Base-by-base conservation (phyloP, 1,140 invertebrate genomes). In the Leptestheria dahalacensis region DNA sequence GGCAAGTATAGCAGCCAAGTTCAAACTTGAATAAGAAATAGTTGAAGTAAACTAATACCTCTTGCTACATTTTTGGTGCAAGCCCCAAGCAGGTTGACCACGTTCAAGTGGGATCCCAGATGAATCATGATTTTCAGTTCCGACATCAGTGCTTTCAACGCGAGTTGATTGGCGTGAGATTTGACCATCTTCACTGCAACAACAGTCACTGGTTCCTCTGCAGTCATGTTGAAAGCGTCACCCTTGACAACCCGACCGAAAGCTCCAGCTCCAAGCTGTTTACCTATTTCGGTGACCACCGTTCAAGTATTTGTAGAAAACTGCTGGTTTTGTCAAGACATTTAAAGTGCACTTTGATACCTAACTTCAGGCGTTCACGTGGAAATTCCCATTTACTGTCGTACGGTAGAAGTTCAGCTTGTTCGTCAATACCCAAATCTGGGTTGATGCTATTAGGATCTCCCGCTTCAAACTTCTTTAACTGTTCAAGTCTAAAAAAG, bases 41-140 rank as follows among this genome's bases (percentile, higher is more conserved):
- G n/a, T n/a, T n/a, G n/a, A n/a, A n/a, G n/a, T n/a, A n/a, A n/a
- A n/a, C n/a, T n/a, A 12, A 20, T 76, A 92, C 91, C 82, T 79
- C 91, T 91, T 1, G 80, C 79, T 55, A 94, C 82, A 69, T 93
- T 86, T 68, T 88, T 88, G 0, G 92, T 96, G 59, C 88, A 90
- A 21, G 92, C 93, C 52, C 93, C 93, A 1, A 96, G 77, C 21
- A 97, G 74, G 75, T 97, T 97, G 0, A 96, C 88, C 23, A 97
- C 91, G 70, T 97, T 97, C 0, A 96, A 70, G 74, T 97, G 91
- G 67, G 88, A 86, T 0, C 92, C 92, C 60, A 97, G 77, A 72
- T 96, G 89, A n/a, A 91, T 85, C 82, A 97, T 88, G 24, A 97
- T 94, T 75, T 97, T 97, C 0, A 97, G 71, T 72, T 97, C 93